phyloP scores from a whole-genome alignment of 2,888 invertebrate species.

The Rutpela maculata region DNA sequence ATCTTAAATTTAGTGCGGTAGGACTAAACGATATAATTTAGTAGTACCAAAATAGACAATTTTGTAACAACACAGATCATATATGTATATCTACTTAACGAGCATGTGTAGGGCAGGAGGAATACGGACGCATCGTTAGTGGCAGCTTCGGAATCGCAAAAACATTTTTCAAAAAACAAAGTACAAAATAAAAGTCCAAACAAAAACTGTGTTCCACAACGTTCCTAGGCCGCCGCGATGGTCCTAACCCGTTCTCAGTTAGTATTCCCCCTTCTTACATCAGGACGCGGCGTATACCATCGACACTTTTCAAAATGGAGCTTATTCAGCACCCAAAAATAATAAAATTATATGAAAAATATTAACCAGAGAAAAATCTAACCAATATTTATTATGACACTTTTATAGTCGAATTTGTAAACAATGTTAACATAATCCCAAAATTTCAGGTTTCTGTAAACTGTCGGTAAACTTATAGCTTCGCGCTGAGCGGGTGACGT shows the following conservation, averaged over 20 bases:
- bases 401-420: no score
- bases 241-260: background rate
- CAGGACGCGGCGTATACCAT: constrained; percentile 18
- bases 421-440: no score
- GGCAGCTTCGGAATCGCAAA: constrained; percentile 10
- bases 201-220: background rate
- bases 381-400: no score
- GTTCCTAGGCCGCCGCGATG: constrained; percentile 18
- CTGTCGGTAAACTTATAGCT: no score
- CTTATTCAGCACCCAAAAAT: constrained; percentile 3
- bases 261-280: constrained; percentile 31
- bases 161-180: background rate
- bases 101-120: constrained; percentile 21
- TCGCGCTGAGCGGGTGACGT: no score
- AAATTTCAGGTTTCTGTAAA: no score
- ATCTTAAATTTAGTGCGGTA: constrained; percentile 63
- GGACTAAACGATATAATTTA: constrained; percentile 55
- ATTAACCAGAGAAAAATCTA: no score
- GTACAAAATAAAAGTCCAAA: background rate
- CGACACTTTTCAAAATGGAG: constrained; percentile 20
- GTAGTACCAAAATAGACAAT: constrained; percentile 68
- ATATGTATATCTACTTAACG: constrained; percentile 37
- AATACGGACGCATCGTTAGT: constrained; percentile 18
- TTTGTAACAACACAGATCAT: constrained; percentile 66
- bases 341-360: background rate